phyloP scores from a whole-genome alignment of 1,140 invertebrate species.

The Plodia interpunctella region DNA sequence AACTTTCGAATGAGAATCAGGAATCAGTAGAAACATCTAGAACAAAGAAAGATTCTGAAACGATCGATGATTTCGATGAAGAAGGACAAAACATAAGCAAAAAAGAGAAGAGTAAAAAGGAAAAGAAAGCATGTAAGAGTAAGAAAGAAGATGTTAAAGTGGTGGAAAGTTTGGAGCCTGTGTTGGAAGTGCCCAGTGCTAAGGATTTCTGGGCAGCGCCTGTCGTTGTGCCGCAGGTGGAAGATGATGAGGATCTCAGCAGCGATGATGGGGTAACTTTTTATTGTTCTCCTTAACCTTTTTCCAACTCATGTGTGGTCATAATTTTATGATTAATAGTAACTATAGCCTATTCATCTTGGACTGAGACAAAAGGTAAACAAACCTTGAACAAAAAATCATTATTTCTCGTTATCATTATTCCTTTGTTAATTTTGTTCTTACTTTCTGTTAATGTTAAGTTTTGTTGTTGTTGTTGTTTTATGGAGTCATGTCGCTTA shows the following conservation, averaged over 20 bases:
- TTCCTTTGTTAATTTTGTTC: too few species aligned
- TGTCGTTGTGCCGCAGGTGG: constrained; percentile 26
- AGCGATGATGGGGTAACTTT: constrained; percentile 62
- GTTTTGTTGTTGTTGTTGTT: too few species aligned
- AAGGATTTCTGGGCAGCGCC: constrained; percentile 67
- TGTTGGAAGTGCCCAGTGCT: constrained; percentile 55
- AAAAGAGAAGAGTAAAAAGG: constrained; percentile 23
- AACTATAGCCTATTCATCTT: too few species aligned
- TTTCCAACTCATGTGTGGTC: neutral
- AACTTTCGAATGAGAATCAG: constrained; percentile 26
- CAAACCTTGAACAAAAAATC: too few species aligned
- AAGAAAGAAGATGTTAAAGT: constrained; percentile 37
- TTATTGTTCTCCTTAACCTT: constrained; percentile 6
- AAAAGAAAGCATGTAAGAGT: constrained; percentile 15
- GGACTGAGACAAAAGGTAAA: too few species aligned
- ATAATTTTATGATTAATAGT: too few species aligned
- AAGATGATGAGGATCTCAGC: constrained; percentile 48
- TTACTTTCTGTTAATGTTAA: too few species aligned
- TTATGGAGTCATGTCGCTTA: too few species aligned
- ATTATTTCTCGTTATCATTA: too few species aligned
- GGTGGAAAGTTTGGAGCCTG: constrained; percentile 44
- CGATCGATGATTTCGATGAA: constrained; percentile 13
- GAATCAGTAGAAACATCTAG: constrained; percentile 25
- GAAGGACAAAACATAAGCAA: constrained; percentile 28
- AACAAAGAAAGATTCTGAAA: constrained; percentile 18